A percentile compares a stretch with the other conserved stretches of the same genome.
Evolutionary conservation across 1,140 invertebrate genomes (phyloP).

Genomic region (Atta colombica): DNA sequence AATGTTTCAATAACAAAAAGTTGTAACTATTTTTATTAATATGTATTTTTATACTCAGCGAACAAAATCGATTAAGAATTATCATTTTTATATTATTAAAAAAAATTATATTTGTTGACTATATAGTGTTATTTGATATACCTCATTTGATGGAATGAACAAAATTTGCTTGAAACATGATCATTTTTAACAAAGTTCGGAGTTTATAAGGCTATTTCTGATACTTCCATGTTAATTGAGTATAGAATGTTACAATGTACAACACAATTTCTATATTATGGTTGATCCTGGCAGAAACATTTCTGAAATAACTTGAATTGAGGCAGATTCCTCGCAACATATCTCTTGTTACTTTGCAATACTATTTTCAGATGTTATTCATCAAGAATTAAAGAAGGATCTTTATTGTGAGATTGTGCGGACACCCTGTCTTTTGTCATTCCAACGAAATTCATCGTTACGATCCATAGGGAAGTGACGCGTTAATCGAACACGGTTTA

Average conservation of each 20-base stretch:
- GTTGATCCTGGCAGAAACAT: slow-evolving; percentile 13
- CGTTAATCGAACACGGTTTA: slow-evolving; percentile 76
- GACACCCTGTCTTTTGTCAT: slow-evolving; percentile 34
- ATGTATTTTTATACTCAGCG: no score
- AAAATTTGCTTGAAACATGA: not conserved
- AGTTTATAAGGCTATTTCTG: slow-evolving; percentile 3
- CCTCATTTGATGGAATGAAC: not conserved
- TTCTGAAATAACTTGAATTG: slow-evolving; percentile 23
- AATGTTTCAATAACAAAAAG: no score
- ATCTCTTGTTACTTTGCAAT: not conserved
- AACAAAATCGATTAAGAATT: no score
- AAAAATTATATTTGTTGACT: no score
- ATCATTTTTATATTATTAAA: no score
- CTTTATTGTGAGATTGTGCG: not conserved
- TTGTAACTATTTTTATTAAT: no score
- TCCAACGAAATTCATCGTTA: slow-evolving; percentile 67
- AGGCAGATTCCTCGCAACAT: not conserved
- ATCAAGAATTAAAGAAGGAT: slow-evolving; percentile 24
- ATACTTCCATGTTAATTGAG: not conserved
- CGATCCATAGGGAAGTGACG: slow-evolving; percentile 61
- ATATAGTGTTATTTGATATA: not conserved
- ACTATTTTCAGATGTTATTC: slow-evolving; percentile 16
- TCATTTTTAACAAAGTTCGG: not conserved
- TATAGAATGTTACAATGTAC: not conserved
- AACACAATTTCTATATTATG: slow-evolving; percentile 29